Conservation (phyloP, 2,113 vertebrate species). For the Lampris megalopsis region DNA sequence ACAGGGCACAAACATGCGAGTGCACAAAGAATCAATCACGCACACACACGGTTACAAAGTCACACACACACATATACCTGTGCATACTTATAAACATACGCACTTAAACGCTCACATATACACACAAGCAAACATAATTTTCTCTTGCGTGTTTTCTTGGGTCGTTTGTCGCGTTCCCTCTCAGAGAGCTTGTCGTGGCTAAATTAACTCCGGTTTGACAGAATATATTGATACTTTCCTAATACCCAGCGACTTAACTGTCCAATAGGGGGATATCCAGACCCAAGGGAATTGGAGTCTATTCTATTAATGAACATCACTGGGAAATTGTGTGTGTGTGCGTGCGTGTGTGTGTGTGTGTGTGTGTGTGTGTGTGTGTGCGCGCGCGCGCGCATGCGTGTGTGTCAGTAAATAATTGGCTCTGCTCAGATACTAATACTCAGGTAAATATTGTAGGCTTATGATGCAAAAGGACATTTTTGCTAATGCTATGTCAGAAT, state of each 20-base stretch:
- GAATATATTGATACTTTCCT: neutral
- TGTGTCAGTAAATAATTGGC: too few relatives aligned
- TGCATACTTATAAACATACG: slow-evolving; percentile 14
- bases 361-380: neutral
- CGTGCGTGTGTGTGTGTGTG: slow-evolving; percentile 6
- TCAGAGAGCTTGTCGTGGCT: neutral
- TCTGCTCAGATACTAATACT: too few relatives aligned
- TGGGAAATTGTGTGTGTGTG: neutral
- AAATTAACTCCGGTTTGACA: neutral
- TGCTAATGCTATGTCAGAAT: too few relatives aligned
- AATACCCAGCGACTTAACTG: neutral
- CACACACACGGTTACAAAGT: neutral
- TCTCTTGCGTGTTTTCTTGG: neutral
- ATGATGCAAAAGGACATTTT: too few relatives aligned
- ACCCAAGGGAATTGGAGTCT: neutral
- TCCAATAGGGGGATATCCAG: slow-evolving; percentile 1
- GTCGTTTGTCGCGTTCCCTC: neutral
- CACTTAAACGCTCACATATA: neutral
- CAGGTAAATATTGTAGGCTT: too few relatives aligned
- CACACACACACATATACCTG: neutral
- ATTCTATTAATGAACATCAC: neutral
- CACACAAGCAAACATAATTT: neutral
- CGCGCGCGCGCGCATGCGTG: neutral
- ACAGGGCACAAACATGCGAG: neutral
- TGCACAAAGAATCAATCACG: neutral